Evolutionary conservation across 2,888 invertebrate genomes (phyloP), one percentile per base, ranked within the genome.

Genomic region (Drosophila ustulata): DNA sequence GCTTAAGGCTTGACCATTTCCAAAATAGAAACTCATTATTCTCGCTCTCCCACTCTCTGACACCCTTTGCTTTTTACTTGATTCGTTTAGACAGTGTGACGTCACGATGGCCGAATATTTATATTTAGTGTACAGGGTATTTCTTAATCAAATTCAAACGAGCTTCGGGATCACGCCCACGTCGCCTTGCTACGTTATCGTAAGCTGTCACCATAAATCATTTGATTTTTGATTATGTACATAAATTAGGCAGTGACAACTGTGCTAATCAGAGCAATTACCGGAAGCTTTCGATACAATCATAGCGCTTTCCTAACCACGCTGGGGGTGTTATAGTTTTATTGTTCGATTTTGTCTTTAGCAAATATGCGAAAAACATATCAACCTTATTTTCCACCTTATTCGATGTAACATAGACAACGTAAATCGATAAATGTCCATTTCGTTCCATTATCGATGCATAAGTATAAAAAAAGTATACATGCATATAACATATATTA

Each of bases 261-360:
- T 13, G 9, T 56, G 51, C 11, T 59, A 64, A 73, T 74, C 45
- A 52, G 23, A 49, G 53, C 25, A 66, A 71, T 71, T 72, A 66
- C 8, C 32, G 4, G 1, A 30, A 18, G 32, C 34, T 23, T n/a
- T 4, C 28, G 32, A 9, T 47, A 8, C 25, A 47, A 26, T 43
- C 39, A 61, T 50, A 34, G 51, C 39, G 25, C 23, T 34, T 52
- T 56, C 25, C 0, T 41, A 50, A 1, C 7, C 3, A 37, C n/a
- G 39, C 13, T 18, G 13, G 39, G 13, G 39, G 39, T 23, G 39
- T 7, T 26, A 3, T 3, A 8, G 26, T n/a, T 23, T 5, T 23
- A 11, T 30, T 13, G 28, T 3, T 13, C 8, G 13, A 7, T 4
- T 28, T 53, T 55, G 5, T 13, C 7, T 18, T 41, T 18, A 13